Percentiles rank a stretch among this genome's conserved stretches.
Evolutionary conservation across 2,797 vertebrate species (phyloP).

Genomic region (Morelia viridis): DNA sequence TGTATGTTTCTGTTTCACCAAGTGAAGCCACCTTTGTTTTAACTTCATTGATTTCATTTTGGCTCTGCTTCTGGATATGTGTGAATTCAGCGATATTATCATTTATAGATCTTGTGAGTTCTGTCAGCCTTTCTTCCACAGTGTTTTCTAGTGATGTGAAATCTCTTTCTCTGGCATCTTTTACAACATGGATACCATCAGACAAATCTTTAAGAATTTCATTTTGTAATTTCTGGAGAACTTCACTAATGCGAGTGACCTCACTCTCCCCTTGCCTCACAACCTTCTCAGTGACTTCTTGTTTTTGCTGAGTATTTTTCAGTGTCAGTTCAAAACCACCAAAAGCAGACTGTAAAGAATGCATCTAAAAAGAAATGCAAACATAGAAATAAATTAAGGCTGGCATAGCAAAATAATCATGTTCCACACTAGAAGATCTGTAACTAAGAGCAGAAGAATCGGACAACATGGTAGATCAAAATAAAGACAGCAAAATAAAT

Average conservation of each 20-base stretch:
- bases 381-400: constrained; percentile 15
- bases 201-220: constrained; percentile 89
- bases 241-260: constrained; percentile 85
- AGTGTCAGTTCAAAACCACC: constrained; percentile 83
- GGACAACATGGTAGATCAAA: background rate
- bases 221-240: constrained; percentile 92
- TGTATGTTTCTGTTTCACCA: constrained; percentile 70
- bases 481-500: background rate
- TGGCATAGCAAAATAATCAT: background rate
- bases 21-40: constrained; percentile 80
- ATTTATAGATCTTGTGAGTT: constrained; percentile 87
- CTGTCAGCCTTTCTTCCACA: constrained; percentile 88
- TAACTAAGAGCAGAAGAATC: background rate
- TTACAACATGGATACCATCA: constrained; percentile 87
- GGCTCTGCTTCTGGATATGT: constrained; percentile 83
- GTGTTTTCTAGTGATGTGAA: constrained; percentile 89
- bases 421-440: background rate
- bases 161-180: constrained; percentile 86
- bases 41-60: constrained; percentile 84
- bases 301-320: constrained; percentile 80
- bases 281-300: constrained; percentile 78
- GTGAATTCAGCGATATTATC: constrained; percentile 88
- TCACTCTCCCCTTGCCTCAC: constrained; percentile 86
- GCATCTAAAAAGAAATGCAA: constrained; percentile 77
- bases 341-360: constrained; percentile 77